Evolutionary conservation across 2,888 invertebrate genomes (phyloP), one percentile per base, ranked within the genome.

Genomic region (Cinara cedri): DNA sequence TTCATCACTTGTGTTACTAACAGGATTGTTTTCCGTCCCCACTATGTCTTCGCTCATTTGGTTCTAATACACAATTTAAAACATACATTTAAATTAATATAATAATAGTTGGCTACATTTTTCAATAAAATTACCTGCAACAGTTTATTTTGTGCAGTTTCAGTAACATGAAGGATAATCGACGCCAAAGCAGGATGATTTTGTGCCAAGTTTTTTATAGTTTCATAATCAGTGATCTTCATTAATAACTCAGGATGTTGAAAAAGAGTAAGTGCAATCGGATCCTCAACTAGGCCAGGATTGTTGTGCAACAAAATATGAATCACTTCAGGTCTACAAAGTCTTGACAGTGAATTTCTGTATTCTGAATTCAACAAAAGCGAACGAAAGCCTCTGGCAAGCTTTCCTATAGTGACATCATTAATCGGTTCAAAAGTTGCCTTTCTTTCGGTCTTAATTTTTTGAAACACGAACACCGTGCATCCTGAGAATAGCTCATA

Each of bases 401-500:
- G 10, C 24, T 42, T 78, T 0, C 4, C 3, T 0, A 70, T 2
- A n/a, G 42, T 42, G 1, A 0, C 1, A 0, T 44, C n/a, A 0
- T n/a, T 14, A 16, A 42, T 0, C 8, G 3, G 0, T 51, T 51
- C 51, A n/a, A 10, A 21, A 51, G 1, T 0, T 4, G 1, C 6
- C 1, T 0, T 2, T 0, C 3, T 34, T 19, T 70, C 70, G 3
- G 14, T 2, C 9, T 51, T 60, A 0, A 24, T 85, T 83, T 86
- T 86, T 82, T 85, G 86, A 57, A 90, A 85, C 54, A 89, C 87
- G 85, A 90, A 89, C 55, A 90, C 84, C 83, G 88, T 88, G 1
- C 88, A 86, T 72, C 89, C 89, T 81, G 87, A 86, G 82, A 87
- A 87, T 1, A 89, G 82, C 6, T 92, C 92, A 86, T 89, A 90